phyloP scores from a whole-genome alignment of 2,797 vertebrate species.

The Peromyscus melanophrys region DNA sequence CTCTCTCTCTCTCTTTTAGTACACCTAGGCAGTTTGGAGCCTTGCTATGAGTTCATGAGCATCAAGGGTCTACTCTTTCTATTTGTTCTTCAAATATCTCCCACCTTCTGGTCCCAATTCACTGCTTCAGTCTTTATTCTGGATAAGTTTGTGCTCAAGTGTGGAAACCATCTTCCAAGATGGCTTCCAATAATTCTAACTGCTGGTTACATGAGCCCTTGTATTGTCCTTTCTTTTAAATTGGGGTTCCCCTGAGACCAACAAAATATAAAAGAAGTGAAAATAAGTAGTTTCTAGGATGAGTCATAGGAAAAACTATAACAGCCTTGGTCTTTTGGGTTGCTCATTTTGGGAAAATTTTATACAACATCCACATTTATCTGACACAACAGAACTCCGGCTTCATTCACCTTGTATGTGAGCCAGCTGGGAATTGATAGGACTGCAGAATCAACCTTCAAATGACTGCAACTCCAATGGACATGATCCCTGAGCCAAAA shows the following conservation, averaged over 20 bases:
- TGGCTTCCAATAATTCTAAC: background rate
- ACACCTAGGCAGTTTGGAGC: background rate
- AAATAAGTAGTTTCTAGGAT: background rate
- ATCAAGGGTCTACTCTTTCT: background rate
- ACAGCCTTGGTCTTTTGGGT: background rate
- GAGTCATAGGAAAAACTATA: background rate
- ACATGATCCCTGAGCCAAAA: background rate
- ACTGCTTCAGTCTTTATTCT: background rate
- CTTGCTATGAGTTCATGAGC: too few relatives aligned
- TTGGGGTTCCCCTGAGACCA: background rate
- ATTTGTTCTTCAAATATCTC: background rate
- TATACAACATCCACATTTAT: background rate
- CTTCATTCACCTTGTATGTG: background rate
- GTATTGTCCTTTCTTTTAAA: background rate
- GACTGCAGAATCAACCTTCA: background rate
- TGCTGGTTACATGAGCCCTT: background rate
- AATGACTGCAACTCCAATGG: background rate
- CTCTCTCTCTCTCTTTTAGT: background rate
- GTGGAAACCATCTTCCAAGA: background rate
- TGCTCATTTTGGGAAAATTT: background rate
- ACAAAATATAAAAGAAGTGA: background rate
- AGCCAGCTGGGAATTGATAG: background rate
- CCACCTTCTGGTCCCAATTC: background rate
- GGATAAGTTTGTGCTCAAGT: background rate
- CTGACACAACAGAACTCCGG: background rate